Percentiles rank a stretch among this genome's conserved stretches.
Evolutionary conservation across 2,797 vertebrate species (phyloP).

Genomic region (Hybognathus amarus): DNA sequence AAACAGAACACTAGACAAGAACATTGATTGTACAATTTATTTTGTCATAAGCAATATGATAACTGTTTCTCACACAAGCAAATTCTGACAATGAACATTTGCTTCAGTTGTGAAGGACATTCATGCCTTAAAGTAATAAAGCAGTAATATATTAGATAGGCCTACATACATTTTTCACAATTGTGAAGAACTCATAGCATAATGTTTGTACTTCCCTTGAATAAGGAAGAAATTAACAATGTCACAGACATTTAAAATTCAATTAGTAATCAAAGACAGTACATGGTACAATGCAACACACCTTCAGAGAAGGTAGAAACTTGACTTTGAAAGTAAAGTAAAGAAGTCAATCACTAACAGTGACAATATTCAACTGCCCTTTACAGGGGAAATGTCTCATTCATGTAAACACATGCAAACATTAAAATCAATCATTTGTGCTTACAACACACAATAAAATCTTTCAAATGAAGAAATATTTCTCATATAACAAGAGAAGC

Average conservation of each 20-base stretch:
- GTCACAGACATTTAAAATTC: conserved; percentile 27
- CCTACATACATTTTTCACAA: conserved; percentile 13
- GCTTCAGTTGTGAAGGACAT: background rate
- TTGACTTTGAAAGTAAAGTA: background rate
- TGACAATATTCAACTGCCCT: background rate
- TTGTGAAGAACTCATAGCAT: background rate
- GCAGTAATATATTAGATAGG: background rate
- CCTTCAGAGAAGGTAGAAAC: conserved; percentile 11
- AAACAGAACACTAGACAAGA: background rate
- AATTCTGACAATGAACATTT: background rate
- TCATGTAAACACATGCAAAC: conserved; percentile 40
- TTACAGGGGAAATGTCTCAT: conserved; percentile 4
- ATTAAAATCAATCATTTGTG: conserved; percentile 29
- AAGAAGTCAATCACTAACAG: conserved; percentile 4
- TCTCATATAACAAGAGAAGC: conserved; percentile 57
- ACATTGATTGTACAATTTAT: conserved; percentile 44
- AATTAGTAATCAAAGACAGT: background rate
- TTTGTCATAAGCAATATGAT: conserved; percentile 21
- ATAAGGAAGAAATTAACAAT: background rate
- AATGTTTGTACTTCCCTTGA: background rate
- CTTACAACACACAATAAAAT: background rate
- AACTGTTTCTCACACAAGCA: background rate
- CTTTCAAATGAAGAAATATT: conserved; percentile 49
- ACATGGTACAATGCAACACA: background rate
- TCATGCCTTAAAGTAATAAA: background rate